These are phyloP conservation scores for Pyrgilauda ruficollis DNA, from an alignment of 2,113 vertebrate species.

Conservation along the genomic window DNA sequence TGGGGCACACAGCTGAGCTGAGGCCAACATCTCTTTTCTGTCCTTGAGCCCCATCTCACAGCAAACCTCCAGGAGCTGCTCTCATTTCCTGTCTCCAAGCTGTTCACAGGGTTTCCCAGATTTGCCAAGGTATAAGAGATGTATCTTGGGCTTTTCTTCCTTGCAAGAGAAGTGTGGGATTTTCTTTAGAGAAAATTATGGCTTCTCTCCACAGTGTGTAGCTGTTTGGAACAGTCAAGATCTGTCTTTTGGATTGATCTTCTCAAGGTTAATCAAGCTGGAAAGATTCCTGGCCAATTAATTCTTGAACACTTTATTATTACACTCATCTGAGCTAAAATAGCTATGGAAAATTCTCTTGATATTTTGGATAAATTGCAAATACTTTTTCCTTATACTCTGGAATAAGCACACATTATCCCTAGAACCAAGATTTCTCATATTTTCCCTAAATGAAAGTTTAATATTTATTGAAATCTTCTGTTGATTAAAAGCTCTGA, in stretches of 20 bases:
- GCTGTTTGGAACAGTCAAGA: neutral
- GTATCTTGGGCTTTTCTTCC: neutral
- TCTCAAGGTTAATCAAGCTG: neutral
- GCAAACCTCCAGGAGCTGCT: neutral
- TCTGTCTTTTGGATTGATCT: neutral
- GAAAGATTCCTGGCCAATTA: neutral
- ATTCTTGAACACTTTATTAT: neutral
- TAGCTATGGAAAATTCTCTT: neutral
- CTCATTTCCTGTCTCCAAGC: neutral
- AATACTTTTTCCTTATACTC: neutral
- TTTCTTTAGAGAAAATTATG: neutral
- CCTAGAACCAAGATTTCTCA: neutral
- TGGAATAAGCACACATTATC: neutral
- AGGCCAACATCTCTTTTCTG: rapidly evolving
- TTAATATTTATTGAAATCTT: conserved; percentile 49
- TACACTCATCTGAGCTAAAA: neutral
- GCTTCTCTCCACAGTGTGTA: neutral
- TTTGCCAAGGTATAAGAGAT: neutral
- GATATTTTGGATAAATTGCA: neutral
- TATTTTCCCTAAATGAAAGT: neutral
- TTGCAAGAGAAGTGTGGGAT: neutral
- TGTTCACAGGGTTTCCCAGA: neutral
- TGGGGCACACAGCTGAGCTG: neutral
- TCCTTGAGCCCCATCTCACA: neutral
- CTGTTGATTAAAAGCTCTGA: conserved; percentile 46